phyloP scores from a whole-genome alignment of 2,797 vertebrate species.

The Phataginus tetradactyla region DNA sequence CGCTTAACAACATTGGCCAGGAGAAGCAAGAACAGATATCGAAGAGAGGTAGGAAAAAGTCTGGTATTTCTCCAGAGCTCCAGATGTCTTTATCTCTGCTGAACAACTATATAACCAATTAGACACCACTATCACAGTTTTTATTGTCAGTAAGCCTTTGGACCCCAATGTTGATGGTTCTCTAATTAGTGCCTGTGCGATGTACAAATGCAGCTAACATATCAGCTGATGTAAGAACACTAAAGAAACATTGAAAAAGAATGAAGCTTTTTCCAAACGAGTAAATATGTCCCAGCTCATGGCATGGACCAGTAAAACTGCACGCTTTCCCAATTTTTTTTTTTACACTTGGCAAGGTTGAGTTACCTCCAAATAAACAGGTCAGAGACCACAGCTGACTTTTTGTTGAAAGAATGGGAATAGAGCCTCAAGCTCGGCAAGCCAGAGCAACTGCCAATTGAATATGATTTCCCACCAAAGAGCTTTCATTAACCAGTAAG shows the following conservation, averaged over 20 bases:
- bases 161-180: conserved; percentile 84
- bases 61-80: conserved; percentile 88
- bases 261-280: conserved; percentile 75
- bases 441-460: conserved; percentile 28
- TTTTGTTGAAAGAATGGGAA: conserved; percentile 66
- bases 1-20: conserved; percentile 74
- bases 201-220: conserved; percentile 84
- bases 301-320: conserved; percentile 63
- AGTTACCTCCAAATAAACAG: conserved; percentile 68
- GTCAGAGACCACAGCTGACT: conserved; percentile 61
- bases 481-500: conserved; percentile 33
- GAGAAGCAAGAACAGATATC: conserved; percentile 81
- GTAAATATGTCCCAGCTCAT: neutral
- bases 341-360: conserved; percentile 62
- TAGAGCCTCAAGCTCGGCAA: neutral
- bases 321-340: conserved; percentile 41
- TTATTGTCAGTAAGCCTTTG: conserved; percentile 87
- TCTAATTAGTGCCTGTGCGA: conserved; percentile 86
- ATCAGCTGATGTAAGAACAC: conserved; percentile 82
- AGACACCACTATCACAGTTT: conserved; percentile 85
- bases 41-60: conserved; percentile 77
- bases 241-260: conserved; percentile 77
- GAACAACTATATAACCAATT: conserved; percentile 89
- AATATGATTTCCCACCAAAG: conserved; percentile 41
- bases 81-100: conserved; percentile 89